phyloP scores from a whole-genome alignment of 2,113 vertebrate species.

The Lophura nycthemera region DNA sequence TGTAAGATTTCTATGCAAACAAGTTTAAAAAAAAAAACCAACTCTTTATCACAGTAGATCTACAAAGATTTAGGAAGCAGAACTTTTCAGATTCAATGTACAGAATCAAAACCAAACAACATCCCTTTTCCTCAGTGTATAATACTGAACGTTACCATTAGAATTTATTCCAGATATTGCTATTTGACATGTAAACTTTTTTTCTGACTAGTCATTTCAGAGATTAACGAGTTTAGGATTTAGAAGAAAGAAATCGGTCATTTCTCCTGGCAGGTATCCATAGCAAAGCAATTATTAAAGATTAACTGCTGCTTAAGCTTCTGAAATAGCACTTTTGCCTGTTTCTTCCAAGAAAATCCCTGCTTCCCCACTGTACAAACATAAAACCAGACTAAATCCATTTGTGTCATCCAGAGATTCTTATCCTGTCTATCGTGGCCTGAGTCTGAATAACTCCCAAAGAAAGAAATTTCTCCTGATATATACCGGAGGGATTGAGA shows the following conservation, averaged over 20 bases:
- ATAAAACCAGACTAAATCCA: constrained; percentile 7
- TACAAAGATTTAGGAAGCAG: neutral
- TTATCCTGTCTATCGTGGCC: neutral
- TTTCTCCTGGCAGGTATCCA: constrained; percentile 12
- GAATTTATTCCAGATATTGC: neutral
- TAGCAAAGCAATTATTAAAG: constrained; percentile 22
- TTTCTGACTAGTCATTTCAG: neutral
- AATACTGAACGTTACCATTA: neutral
- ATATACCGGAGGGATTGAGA: neutral
- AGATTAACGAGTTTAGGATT: neutral
- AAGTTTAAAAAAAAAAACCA: neutral
- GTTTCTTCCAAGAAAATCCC: constrained; percentile 6
- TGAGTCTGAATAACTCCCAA: neutral
- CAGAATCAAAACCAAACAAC: neutral
- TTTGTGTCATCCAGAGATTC: neutral
- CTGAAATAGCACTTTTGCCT: constrained; percentile 22
- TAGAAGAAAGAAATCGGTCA: neutral
- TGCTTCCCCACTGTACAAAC: neutral
- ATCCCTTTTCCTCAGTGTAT: neutral
- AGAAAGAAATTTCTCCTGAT: neutral
- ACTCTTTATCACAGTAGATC: neutral
- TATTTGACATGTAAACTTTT: neutral
- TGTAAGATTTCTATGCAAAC: neutral
- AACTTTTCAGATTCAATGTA: neutral
- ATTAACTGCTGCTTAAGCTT: constrained; percentile 1